Base-by-base conservation (phyloP, 2,113 vertebrate genomes). In the Scomber scombrus region DNA sequence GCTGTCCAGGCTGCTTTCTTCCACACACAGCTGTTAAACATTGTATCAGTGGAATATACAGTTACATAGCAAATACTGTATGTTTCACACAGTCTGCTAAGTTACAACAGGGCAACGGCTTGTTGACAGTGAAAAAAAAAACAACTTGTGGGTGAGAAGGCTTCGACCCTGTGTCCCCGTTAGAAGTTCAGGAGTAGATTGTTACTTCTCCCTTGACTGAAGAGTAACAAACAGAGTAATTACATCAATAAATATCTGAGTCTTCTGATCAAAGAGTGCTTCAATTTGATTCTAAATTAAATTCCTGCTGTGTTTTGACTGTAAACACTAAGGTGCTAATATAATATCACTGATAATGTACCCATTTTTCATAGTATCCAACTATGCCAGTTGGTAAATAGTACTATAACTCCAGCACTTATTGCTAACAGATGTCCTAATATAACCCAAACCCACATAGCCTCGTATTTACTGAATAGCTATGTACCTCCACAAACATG, bases 1-100 rank as follows among this genome's bases (percentile, higher is more conserved):
- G 86, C 81, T 89, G 80, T 86, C 89, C 85, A 55, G 56, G 80
- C 72, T 81, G 50, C 85, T 90, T 88, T 85, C 81, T 88, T 93
- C 82, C 83, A 85, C 79, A 88, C 46, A 69, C 88, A 91, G 86
- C 88, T 91, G 91, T 81, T 91, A 85, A 84, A 88, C 89, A 85
- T 89, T 88, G 80, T 91, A 90, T 92, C 86, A 74, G 79, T 82
- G 57, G 64, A 84, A 88, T 85, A 82, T 92, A 84, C 62, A 74
- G 85, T 91, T 86, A 87, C 85, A 90, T 62, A 82, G 85, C 80
- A 94, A 91, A 92, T 84, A 89, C 70, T 85, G 75, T 86, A 90
- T 56, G 55, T 85, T 92, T 92, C 88, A 85, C 89, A 92, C 74
- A 86, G 82, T 71, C 87, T 73, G 55, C 71, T 85, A 73, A 78